phyloP scores from a whole-genome alignment of 2,888 invertebrate genomes.

The Euzetes globulus region DNA sequence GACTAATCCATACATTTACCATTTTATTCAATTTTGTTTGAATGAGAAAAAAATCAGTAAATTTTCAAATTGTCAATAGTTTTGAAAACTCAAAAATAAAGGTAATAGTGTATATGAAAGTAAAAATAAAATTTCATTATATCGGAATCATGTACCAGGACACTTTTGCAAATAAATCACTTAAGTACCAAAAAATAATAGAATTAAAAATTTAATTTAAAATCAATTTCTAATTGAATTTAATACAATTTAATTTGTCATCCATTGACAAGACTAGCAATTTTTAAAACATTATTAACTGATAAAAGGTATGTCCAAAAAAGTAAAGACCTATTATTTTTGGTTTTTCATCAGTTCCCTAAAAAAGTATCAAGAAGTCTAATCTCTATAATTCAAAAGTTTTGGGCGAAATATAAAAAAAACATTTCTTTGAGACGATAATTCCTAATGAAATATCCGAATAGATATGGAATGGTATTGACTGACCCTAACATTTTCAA shows the following conservation, averaged over 20 bases:
- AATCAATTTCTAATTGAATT: no score
- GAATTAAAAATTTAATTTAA: no score
- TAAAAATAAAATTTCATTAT: no score
- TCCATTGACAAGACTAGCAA: not conserved
- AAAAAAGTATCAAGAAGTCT: not conserved
- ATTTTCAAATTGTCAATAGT: not conserved
- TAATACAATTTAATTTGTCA: not conserved
- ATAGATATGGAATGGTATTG: not conserved
- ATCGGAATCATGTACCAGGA: no score
- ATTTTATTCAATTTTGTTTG: no score
- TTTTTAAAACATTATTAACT: not conserved
- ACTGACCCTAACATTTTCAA: not conserved
- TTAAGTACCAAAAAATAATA: no score
- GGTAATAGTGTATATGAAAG: no score
- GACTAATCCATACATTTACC: not conserved
- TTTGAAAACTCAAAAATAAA: not conserved
- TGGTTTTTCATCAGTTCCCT: not conserved
- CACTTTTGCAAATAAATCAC: no score
- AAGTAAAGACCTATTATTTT: not conserved
- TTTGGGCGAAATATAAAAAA: not conserved
- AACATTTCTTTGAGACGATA: slow-evolving; percentile 11
- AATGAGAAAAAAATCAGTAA: not conserved
- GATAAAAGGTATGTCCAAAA: no score
- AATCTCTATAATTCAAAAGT: slow-evolving; percentile 12
- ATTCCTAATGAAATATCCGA: not conserved